A percentile compares a stretch with the other conserved stretches of the same genome.
Conservation (phyloP, 2,113 vertebrate genomes). For the Dipodomys stephensi region DNA sequence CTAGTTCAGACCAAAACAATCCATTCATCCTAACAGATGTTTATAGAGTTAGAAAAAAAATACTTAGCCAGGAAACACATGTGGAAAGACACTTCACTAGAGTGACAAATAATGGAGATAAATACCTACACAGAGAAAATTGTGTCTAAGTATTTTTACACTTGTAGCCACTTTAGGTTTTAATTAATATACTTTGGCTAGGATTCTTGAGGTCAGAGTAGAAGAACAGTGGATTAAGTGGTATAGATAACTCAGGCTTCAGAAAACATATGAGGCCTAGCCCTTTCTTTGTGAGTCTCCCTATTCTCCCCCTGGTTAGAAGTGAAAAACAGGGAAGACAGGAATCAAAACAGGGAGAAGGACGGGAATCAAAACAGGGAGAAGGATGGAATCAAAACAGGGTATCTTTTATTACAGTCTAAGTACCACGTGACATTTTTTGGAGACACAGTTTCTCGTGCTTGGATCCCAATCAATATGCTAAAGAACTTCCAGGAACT, state of each 20-base stretch:
- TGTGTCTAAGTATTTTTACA: slow-evolving; percentile 37
- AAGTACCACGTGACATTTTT: slow-evolving; percentile 89
- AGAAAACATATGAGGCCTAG: background rate
- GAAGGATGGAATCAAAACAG: slow-evolving; percentile 13
- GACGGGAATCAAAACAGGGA: background rate
- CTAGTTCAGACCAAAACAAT: slow-evolving; percentile 19
- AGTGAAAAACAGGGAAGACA: slow-evolving; percentile 16
- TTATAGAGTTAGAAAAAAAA: slow-evolving; percentile 36
- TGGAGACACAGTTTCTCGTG: slow-evolving; percentile 83
- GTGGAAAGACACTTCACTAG: slow-evolving; percentile 44
- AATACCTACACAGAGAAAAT: slow-evolving; percentile 23
- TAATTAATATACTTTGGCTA: slow-evolving; percentile 47
- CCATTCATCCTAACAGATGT: background rate
- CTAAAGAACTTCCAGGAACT: slow-evolving; percentile 83
- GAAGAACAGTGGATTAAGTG: background rate
- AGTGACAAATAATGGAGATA: slow-evolving; percentile 18
- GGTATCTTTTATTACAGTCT: slow-evolving; percentile 80
- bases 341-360: background rate
- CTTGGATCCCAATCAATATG: slow-evolving; percentile 85
- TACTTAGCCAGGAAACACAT: background rate
- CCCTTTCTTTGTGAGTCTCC: background rate
- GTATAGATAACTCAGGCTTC: background rate
- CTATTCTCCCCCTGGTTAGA: background rate
- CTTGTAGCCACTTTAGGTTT: slow-evolving; percentile 9
- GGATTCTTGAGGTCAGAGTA: slow-evolving; percentile 39